Percentiles rank a stretch among this genome's conserved stretches.
phyloP scores from a whole-genome alignment of 2,113 vertebrate genomes.

The Calyptommatus sinebrachiatus region DNA sequence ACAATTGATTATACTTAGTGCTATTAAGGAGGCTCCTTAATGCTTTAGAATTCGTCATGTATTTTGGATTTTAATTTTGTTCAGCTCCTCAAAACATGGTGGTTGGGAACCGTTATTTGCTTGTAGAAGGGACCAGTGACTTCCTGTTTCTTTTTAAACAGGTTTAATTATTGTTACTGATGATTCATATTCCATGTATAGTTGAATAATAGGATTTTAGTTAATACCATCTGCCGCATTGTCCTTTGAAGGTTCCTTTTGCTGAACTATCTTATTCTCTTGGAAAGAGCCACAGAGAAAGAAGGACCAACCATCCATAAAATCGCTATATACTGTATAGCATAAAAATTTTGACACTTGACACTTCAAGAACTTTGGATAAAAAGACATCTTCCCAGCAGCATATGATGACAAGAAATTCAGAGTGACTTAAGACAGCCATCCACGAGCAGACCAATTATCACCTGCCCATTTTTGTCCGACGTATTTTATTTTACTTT shows the following conservation, averaged over 20 bases:
- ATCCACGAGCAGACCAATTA: slow-evolving; percentile 14
- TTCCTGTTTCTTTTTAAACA: background rate
- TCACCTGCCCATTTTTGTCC: slow-evolving; percentile 5
- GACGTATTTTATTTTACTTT: slow-evolving; percentile 21
- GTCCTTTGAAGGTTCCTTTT: background rate
- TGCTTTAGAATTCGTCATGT: background rate
- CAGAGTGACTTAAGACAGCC: background rate
- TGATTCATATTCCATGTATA: background rate
- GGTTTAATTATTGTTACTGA: background rate
- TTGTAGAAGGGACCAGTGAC: background rate
- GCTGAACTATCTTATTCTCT: background rate
- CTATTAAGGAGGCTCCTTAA: background rate
- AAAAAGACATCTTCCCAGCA: background rate
- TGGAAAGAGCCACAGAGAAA: background rate
- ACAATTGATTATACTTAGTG: background rate
- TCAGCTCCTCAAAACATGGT: background rate
- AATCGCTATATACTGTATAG: background rate
- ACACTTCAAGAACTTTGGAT: background rate
- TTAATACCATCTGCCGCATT: background rate
- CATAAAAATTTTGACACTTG: background rate
- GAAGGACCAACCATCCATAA: background rate
- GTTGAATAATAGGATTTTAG: background rate
- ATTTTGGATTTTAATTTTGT: background rate
- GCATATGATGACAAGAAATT: slow-evolving; percentile 10
- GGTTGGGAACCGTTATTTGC: background rate